phyloP scores from a whole-genome alignment of 2,888 invertebrate species.

The Meganola albula region DNA sequence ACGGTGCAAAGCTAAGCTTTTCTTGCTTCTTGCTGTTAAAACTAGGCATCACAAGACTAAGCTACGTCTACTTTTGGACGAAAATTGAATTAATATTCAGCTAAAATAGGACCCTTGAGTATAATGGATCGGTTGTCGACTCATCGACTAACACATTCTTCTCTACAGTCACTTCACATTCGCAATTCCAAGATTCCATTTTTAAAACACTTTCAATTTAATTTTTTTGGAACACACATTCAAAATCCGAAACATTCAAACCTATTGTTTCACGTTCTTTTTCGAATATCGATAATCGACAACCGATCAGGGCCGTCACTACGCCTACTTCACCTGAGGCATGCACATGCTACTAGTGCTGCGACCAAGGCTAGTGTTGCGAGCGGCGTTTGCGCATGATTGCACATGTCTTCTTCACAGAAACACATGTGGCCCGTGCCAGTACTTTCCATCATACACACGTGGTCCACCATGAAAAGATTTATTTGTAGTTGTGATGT shows the following conservation, averaged over 20 bases:
- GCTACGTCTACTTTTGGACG: conserved; percentile 71
- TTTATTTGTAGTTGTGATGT: conserved; percentile 96
- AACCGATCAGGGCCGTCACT: conserved; percentile 46
- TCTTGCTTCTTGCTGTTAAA: conserved; percentile 44
- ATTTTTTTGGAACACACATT: too few species aligned
- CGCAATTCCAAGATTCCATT: conserved; percentile 2
- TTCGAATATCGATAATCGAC: conserved; percentile 35
- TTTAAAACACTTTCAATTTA: conserved; percentile 1
- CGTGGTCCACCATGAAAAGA: conserved; percentile 98
- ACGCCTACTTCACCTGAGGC: conserved; percentile 68
- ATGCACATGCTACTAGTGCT: conserved; percentile 68
- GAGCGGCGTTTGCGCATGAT: conserved; percentile 60
- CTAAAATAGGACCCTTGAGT: conserved; percentile 45
- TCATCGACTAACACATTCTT: conserved; percentile 11
- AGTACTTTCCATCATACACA: conserved; percentile 99
- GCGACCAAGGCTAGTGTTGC: conserved; percentile 43
- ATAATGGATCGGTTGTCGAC: conserved; percentile 49
- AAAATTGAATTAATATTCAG: conserved; percentile 58
- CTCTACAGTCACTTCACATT: conserved; percentile 2
- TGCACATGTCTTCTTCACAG: conserved; percentile 98
- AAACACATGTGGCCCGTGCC: conserved; percentile 99
- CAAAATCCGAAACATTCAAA: conserved; percentile 5
- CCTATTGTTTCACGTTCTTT: conserved; percentile 15
- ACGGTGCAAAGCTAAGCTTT: conserved; percentile 29
- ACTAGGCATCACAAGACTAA: conserved; percentile 53